Evolutionary conservation across 2,797 vertebrate species (phyloP), one percentile per base, ranked within the genome.

Genomic region (Dromococcyx pavoninus): DNA sequence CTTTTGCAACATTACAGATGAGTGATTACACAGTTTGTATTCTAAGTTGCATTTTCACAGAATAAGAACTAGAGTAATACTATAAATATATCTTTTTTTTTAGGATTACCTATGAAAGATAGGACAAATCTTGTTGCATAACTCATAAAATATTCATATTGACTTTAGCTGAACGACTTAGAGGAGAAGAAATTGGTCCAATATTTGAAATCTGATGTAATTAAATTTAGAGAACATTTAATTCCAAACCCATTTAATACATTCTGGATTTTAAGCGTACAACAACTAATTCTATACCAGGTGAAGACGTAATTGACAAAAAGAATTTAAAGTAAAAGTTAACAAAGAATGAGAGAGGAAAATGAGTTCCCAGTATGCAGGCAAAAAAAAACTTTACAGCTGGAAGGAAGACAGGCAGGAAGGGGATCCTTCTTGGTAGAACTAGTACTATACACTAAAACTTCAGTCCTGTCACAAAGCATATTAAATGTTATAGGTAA

Each of bases 181-280:
- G 0, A 0, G 72, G 46, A 92, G 72, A 72, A 93, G 50, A 89
- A 92, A 57, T 23, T 77, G 61, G 27, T 86, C 83, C 50, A 94
- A n/a, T 83, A 93, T 95, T 95, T 94, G 84, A 93, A 92, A 90
- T 93, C 41, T 86, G 53, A 86, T 85, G 48, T 57, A 89, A 94
- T 87, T 87, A 88, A 92, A 90, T 85, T 48, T 71, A 74, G 22
- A 83, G 27, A 85, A 13, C 27, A 71, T 89, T 95, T 91, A 74
- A 87, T 82, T 94, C 44, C 75, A 82, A 94, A 41, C 12, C 8
- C 22, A 4, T 87, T 82, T 79, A 79, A 78, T 61, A 41, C 5
- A 71, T 44, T 90, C 48, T 80, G 69, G 51, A 62, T 76, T 93
- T 90, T 70, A 91, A 82, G 43, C 23, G 37, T 70, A 50, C 22